Percentiles rank a stretch among this genome's conserved stretches.
These are phyloP conservation scores for Phenacoccus solenopsis DNA, from an alignment of 1,140 invertebrate species.

Conservation along the genomic window DNA sequence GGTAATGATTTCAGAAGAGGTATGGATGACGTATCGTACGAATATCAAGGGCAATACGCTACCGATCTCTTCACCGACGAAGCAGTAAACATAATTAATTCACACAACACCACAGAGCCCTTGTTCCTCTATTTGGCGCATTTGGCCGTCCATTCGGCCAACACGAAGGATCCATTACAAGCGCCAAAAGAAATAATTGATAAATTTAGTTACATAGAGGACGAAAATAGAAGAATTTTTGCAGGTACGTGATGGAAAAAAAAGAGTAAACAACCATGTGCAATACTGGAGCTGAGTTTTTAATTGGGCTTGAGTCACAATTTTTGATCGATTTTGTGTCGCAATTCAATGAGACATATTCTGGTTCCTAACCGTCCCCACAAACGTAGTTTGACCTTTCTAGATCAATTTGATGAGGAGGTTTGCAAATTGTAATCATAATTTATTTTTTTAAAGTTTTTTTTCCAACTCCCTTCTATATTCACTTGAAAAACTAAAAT, in stretches of 20 bases:
- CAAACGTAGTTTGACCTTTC: too few species aligned
- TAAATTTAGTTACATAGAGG: slow-evolving; percentile 58
- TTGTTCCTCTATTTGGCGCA: slow-evolving; percentile 68
- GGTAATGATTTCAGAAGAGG: slow-evolving; percentile 42
- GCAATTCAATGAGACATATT: too few species aligned
- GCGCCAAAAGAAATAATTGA: slow-evolving; percentile 58
- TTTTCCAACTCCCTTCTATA: too few species aligned
- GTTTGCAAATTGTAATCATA: too few species aligned
- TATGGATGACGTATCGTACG: slow-evolving; percentile 43
- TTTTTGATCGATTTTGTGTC: too few species aligned
- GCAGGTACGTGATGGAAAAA: slow-evolving; percentile 57
- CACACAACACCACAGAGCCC: slow-evolving; percentile 39
- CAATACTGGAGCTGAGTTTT: too few species aligned
- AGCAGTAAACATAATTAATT: slow-evolving; percentile 39
- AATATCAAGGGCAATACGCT: slow-evolving; percentile 39
- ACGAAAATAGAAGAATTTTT: slow-evolving; percentile 57
- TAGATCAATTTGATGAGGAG: too few species aligned
- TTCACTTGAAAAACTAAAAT: too few species aligned
- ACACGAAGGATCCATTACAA: slow-evolving; percentile 34
- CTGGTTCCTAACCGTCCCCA: too few species aligned
- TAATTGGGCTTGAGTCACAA: too few species aligned
- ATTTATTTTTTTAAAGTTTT: too few species aligned
- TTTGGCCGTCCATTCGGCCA: slow-evolving; percentile 63
- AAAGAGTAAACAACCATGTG: too few species aligned
- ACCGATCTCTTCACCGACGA: slow-evolving; percentile 44